Evolutionary conservation across 2,113 vertebrate species (phyloP).

Genomic region (Eptatretus burgeri): DNA sequence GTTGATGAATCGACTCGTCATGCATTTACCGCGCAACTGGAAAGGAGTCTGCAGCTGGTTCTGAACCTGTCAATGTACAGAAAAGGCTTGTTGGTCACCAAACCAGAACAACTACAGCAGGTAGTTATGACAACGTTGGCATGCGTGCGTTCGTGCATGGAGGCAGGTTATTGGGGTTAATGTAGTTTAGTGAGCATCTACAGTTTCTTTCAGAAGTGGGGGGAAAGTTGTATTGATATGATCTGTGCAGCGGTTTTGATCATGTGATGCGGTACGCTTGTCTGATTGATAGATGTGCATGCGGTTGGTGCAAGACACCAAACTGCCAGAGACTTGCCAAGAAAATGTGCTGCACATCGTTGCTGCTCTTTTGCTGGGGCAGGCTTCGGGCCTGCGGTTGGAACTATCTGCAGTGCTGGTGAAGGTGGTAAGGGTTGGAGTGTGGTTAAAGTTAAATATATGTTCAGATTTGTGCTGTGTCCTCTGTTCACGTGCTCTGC

Average conservation of each 20-base stretch:
- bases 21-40: slow-evolving; percentile 30
- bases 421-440: slow-evolving; percentile 26
- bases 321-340: slow-evolving; percentile 26
- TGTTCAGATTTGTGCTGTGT: neutral
- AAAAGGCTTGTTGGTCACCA: slow-evolving; percentile 38
- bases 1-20: slow-evolving; percentile 13
- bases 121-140: slow-evolving; percentile 15
- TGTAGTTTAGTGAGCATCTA: too few species aligned
- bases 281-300: slow-evolving; percentile 24
- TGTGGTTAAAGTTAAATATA: neutral
- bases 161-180: too few species aligned
- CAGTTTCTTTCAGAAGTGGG: too few species aligned
- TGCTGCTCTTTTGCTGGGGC: slow-evolving; percentile 37
- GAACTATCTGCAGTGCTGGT: slow-evolving; percentile 24
- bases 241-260: too few species aligned
- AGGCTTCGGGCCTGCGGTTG: slow-evolving; percentile 29
- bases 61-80: slow-evolving; percentile 31
- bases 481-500: too few species aligned
- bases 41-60: slow-evolving; percentile 35
- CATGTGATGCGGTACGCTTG: neutral
- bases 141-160: too few species aligned
- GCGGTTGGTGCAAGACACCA: slow-evolving; percentile 18
- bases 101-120: slow-evolving; percentile 32
- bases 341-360: slow-evolving; percentile 30
- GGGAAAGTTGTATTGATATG: too few species aligned